These are phyloP conservation scores for Anthopleura xanthogrammica DNA, from an alignment of 92 coral and sea anemone species.

Conservation along the genomic window DNA sequence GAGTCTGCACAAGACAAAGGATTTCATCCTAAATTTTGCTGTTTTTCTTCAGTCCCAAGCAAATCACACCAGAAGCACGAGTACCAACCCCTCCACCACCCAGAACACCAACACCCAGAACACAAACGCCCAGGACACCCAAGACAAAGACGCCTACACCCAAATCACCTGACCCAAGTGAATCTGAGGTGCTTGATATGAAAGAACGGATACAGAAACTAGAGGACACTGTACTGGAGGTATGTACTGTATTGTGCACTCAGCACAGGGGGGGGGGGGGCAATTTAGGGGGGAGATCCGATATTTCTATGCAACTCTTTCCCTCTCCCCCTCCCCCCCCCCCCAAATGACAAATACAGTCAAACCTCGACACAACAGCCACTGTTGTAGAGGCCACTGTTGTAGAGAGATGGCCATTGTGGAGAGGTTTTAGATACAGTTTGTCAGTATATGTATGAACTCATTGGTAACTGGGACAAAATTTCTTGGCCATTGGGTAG, in stretches of 20 bases:
- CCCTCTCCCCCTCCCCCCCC: too few species aligned
- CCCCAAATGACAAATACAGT: too few species aligned
- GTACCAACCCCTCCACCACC: slow-evolving; percentile 18
- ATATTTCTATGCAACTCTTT: not conserved
- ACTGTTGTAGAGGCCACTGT: too few species aligned
- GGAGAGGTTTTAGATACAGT: too few species aligned
- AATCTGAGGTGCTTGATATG: slow-evolving; percentile 58
- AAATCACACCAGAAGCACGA: slow-evolving; percentile 8
- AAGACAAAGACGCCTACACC: slow-evolving; percentile 25
- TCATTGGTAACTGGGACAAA: too few species aligned
- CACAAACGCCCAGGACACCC: slow-evolving; percentile 32
- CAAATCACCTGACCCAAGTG: slow-evolving; percentile 42
- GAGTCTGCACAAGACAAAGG: not conserved
- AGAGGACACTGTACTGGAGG: slow-evolving; percentile 80
- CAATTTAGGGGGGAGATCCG: not conserved
- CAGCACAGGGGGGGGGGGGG: too few species aligned
- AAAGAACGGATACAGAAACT: slow-evolving; percentile 65
- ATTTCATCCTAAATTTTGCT: not conserved
- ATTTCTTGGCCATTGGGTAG: too few species aligned
- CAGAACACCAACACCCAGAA: slow-evolving; percentile 14
- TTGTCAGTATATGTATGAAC: too few species aligned
- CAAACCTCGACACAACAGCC: too few species aligned
- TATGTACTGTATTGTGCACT: slow-evolving; percentile 19
- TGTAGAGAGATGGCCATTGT: too few species aligned
- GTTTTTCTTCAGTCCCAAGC: slow-evolving; percentile 13